phyloP scores from a whole-genome alignment of 2,888 invertebrate genomes.

The Drosophila rellima region DNA sequence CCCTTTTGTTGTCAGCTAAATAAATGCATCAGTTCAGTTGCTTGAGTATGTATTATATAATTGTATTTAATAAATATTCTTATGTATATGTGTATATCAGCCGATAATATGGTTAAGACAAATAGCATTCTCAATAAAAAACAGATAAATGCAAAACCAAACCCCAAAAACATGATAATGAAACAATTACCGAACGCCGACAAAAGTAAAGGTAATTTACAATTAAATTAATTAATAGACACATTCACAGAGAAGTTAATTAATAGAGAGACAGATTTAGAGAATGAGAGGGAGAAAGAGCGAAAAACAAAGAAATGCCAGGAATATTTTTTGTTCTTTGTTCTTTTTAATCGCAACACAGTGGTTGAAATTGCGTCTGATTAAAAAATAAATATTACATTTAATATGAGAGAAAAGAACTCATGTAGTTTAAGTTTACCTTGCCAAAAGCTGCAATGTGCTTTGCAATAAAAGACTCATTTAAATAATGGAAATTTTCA shows the following conservation, averaged over 20 bases:
- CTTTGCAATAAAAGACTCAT: too few species aligned
- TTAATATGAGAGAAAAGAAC: not conserved
- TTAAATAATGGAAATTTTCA: too few species aligned
- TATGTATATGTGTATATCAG: conserved; percentile 32
- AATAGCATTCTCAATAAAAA: conserved; percentile 65
- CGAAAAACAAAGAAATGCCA: not conserved
- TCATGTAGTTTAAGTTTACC: too few species aligned
- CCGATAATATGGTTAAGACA: conserved; percentile 51
- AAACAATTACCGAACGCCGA: conserved; percentile 58
- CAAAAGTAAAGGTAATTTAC: conserved; percentile 46
- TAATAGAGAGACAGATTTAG: not conserved
- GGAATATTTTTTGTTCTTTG: too few species aligned
- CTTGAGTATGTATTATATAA: conserved; percentile 33
- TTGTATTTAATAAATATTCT: conserved; percentile 27
- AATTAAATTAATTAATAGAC: conserved; percentile 8
- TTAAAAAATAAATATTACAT: not conserved
- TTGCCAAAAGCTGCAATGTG: too few species aligned
- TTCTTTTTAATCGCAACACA: not conserved
- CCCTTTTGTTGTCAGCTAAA: conserved; percentile 42
- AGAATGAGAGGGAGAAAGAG: not conserved
- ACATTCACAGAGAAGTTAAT: not conserved
- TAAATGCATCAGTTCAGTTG: conserved; percentile 43
- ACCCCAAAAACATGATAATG: not conserved
- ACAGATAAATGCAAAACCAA: conserved; percentile 36
- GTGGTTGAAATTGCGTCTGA: not conserved